Percentiles rank a stretch among this genome's conserved stretches.
These are phyloP conservation scores for Apomyelois bistriatella DNA, from an alignment of 2,888 invertebrate species.

Conservation along the genomic window DNA sequence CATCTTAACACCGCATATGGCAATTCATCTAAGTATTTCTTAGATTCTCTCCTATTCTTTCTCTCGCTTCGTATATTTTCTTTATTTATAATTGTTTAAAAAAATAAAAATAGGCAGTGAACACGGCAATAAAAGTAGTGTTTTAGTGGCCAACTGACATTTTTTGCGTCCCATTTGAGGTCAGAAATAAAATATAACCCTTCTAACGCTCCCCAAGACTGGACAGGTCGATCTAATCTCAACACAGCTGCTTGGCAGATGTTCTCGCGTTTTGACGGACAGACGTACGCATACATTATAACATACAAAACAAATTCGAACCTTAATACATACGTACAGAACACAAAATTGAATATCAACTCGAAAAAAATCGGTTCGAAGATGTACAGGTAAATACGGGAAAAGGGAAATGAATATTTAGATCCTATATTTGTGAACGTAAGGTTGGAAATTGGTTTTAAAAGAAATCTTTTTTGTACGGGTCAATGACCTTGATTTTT, in stretches of 20 bases:
- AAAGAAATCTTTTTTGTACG: not conserved
- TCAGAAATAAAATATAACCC: constrained; percentile 40
- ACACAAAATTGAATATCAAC: not conserved
- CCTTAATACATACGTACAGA: constrained; percentile 3
- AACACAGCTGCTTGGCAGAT: constrained; percentile 71
- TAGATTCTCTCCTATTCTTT: too few relatives aligned
- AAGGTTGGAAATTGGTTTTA: constrained; percentile 9
- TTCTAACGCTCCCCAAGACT: constrained; percentile 42
- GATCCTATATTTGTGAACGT: not conserved
- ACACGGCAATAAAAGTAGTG: not conserved
- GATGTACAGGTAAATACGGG: not conserved
- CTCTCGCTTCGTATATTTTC: too few relatives aligned
- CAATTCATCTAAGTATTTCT: too few relatives aligned
- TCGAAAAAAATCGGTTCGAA: not conserved
- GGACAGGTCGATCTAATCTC: constrained; percentile 70
- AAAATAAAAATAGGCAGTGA: not conserved
- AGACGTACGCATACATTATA: constrained; percentile 16
- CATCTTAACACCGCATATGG: too few relatives aligned
- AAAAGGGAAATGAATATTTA: not conserved
- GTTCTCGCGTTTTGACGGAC: constrained; percentile 34
- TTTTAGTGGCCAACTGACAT: constrained; percentile 1
- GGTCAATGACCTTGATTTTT: constrained; percentile 17
- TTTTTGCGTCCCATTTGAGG: constrained; percentile 4
- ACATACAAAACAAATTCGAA: not conserved
- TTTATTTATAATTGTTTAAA: not conserved